Conservation (phyloP, 1,140 invertebrate species). For the Leptonema lineaticorne region DNA sequence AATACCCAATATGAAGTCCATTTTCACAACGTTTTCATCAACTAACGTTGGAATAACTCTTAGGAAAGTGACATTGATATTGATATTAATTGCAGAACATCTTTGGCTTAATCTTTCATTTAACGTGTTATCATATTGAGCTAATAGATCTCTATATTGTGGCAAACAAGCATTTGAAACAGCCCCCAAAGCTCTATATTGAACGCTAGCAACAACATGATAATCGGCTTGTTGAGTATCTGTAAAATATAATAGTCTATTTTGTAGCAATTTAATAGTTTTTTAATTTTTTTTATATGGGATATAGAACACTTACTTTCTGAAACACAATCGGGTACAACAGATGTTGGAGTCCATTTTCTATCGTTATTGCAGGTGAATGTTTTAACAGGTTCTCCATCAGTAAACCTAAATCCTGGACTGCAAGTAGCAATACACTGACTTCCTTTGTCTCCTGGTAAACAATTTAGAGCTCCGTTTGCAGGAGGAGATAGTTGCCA, state of each 20-base stretch:
- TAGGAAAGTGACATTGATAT: slow-evolving; percentile 91
- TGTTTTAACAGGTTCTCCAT: slow-evolving; percentile 82
- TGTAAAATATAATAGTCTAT: slow-evolving; percentile 47
- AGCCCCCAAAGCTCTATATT: slow-evolving; percentile 86
- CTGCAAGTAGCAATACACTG: slow-evolving; percentile 91
- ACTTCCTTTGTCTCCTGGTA: slow-evolving; percentile 76
- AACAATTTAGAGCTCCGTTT: slow-evolving; percentile 85
- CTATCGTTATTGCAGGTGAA: slow-evolving; percentile 79
- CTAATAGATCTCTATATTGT: slow-evolving; percentile 82
- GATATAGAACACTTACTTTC: slow-evolving; percentile 63
- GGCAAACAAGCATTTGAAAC: slow-evolving; percentile 79
- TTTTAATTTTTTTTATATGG: background rate
- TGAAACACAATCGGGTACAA: slow-evolving; percentile 92
- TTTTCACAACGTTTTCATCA: slow-evolving; percentile 85
- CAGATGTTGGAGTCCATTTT: slow-evolving; percentile 78
- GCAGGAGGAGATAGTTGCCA: slow-evolving; percentile 89
- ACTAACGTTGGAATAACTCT: slow-evolving; percentile 73
- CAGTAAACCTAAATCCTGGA: slow-evolving; percentile 88
- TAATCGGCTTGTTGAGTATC: slow-evolving; percentile 92
- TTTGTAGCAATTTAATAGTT: background rate
- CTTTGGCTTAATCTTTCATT: slow-evolving; percentile 83
- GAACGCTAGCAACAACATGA: slow-evolving; percentile 84
- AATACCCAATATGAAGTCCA: slow-evolving; percentile 86
- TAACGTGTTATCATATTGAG: slow-evolving; percentile 77
- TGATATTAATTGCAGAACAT: slow-evolving; percentile 92